Conservation (phyloP, 2,888 invertebrate species). For the Brachylomia viminalis region DNA sequence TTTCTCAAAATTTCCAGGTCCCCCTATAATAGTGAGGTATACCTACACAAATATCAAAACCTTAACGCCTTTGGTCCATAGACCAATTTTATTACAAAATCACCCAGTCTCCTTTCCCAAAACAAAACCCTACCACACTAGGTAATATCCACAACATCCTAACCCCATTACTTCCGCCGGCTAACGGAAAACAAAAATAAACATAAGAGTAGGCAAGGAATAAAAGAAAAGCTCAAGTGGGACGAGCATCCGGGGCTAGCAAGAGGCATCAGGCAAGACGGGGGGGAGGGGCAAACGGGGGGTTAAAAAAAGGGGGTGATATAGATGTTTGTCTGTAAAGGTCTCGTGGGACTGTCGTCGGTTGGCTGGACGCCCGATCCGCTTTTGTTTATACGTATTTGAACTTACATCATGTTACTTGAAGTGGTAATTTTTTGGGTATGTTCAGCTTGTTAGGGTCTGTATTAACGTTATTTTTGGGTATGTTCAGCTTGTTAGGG, state of each 20-base stretch:
- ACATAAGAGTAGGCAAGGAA: slow-evolving; percentile 88
- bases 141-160: slow-evolving; percentile 74
- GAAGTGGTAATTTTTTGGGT: slow-evolving; percentile 69
- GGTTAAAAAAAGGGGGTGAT: slow-evolving; percentile 64
- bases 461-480: slow-evolving; percentile 23
- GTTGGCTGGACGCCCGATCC: slow-evolving; percentile 72
- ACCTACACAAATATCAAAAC: too few species aligned
- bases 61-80: too few species aligned
- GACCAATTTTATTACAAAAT: too few species aligned
- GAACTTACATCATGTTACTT: slow-evolving; percentile 75
- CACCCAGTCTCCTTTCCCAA: background rate
- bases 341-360: slow-evolving; percentile 74
- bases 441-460: slow-evolving; percentile 20
- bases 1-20: too few species aligned
- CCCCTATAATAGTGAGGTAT: too few species aligned
- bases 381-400: slow-evolving; percentile 86
- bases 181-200: slow-evolving; percentile 90
- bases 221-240: slow-evolving; percentile 89
- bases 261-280: slow-evolving; percentile 65
- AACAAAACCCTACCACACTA: slow-evolving; percentile 14
- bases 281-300: slow-evolving; percentile 64
- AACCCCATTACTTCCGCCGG: slow-evolving; percentile 87
- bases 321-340: slow-evolving; percentile 68
- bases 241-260: slow-evolving; percentile 85
- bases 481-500: slow-evolving; percentile 21